Conservation (phyloP, 2,113 vertebrate species). For the Percina caprodes region DNA sequence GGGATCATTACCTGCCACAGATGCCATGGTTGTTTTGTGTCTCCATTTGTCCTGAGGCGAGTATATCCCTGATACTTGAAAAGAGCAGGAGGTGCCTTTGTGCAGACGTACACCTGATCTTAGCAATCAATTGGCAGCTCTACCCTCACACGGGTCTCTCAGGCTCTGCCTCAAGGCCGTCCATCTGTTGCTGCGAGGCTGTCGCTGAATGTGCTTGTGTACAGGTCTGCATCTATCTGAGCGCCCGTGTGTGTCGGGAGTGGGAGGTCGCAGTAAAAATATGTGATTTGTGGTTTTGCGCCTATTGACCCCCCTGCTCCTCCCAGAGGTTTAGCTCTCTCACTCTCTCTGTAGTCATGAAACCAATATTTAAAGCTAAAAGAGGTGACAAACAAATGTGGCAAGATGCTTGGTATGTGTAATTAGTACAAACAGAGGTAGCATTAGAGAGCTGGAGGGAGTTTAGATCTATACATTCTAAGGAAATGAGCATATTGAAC, state of each 20-base stretch:
- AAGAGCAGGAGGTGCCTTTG: constrained; percentile 82
- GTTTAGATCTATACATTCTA: constrained; percentile 25
- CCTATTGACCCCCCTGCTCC: constrained; percentile 41
- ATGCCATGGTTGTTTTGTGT: constrained; percentile 79
- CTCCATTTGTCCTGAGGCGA: constrained; percentile 72
- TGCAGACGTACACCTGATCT: constrained; percentile 79
- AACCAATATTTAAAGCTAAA: constrained; percentile 52
- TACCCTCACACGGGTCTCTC: constrained; percentile 56
- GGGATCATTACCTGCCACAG: constrained; percentile 82
- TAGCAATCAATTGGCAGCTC: constrained; percentile 71
- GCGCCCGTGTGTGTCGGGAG: constrained; percentile 36
- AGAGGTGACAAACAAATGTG: constrained; percentile 48
- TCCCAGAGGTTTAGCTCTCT: constrained; percentile 49
- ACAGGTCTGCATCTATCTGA: constrained; percentile 46
- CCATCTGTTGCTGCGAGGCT: constrained; percentile 78
- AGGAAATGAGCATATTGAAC: constrained; percentile 40
- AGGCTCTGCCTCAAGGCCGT: constrained; percentile 75
- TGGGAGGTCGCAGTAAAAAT: constrained; percentile 56
- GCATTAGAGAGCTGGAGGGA: constrained; percentile 38
- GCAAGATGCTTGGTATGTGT: constrained; percentile 38
- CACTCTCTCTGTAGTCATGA: constrained; percentile 30
- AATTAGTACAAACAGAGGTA: constrained; percentile 64
- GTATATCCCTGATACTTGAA: constrained; percentile 62
- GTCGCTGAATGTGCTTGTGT: constrained; percentile 46
- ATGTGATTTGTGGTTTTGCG: constrained; percentile 55